Percentiles rank a stretch among this genome's conserved stretches.
Conservation (phyloP, 2,113 vertebrate genomes). For the Donacobius atricapilla region DNA sequence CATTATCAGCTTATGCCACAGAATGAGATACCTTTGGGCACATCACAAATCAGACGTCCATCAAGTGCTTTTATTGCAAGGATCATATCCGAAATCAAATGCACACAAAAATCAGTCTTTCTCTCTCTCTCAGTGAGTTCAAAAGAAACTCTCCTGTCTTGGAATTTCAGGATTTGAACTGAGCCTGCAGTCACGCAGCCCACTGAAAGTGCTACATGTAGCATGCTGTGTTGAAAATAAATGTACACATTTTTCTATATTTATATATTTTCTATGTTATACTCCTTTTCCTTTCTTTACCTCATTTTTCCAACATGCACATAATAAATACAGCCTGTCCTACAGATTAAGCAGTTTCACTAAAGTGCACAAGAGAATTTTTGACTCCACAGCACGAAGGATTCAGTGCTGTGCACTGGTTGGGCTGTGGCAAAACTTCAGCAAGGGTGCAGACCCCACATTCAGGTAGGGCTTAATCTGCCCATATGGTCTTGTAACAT, state of each 20-base stretch:
- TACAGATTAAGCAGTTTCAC: background rate
- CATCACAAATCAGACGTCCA: background rate
- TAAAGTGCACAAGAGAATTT: background rate
- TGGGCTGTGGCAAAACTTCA: background rate
- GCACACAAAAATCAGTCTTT: background rate
- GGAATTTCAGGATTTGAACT: background rate
- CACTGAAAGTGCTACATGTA: background rate
- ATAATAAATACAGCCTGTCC: background rate
- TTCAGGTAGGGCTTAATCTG: background rate
- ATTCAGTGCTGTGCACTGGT: background rate
- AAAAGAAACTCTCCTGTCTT: background rate
- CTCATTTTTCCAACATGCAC: background rate
- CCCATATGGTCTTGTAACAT: fast-evolving
- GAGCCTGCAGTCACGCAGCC: background rate
- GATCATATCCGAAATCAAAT: background rate
- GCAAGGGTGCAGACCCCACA: background rate
- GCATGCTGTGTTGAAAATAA: background rate
- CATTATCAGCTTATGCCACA: background rate
- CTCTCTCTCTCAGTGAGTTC: background rate
- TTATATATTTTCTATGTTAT: too few relatives aligned
- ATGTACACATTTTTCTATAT: background rate
- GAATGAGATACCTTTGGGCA: background rate
- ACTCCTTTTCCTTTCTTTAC: background rate
- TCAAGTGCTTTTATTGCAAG: background rate
- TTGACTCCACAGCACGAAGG: background rate